These are phyloP conservation scores for Columba guinea DNA, from an alignment of 2,797 vertebrate species.

Conservation along the genomic window DNA sequence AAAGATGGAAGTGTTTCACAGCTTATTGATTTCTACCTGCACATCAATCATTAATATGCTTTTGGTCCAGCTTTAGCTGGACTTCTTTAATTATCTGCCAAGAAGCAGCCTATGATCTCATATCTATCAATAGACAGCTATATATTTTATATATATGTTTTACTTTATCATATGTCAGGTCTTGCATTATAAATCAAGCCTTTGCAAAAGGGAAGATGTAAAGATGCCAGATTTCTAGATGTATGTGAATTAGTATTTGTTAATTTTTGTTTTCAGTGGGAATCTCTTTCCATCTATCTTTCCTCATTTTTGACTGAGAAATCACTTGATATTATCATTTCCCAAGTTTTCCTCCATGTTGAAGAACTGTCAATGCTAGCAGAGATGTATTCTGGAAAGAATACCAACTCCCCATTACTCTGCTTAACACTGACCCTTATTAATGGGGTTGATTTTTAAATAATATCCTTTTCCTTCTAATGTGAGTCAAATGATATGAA, in stretches of 20 bases:
- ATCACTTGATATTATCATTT: neutral
- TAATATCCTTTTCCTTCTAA: neutral
- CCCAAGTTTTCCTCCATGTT: neutral
- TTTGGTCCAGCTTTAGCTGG: neutral
- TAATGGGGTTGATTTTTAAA: neutral
- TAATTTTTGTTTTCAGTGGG: neutral
- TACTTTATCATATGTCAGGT: neutral
- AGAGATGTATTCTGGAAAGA: neutral
- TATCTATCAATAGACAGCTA: neutral
- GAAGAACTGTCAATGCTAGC: neutral
- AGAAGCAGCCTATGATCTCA: slow-evolving; percentile 5
- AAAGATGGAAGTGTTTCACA: slow-evolving; percentile 9
- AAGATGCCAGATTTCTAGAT: neutral
- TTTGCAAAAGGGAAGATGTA: neutral
- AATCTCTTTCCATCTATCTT: neutral
- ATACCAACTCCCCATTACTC: neutral
- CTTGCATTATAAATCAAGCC: neutral
- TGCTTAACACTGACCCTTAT: neutral
- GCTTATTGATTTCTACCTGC: neutral
- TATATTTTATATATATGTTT: neutral
- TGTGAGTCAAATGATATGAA: neutral
- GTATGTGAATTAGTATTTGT: neutral
- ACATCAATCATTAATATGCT: slow-evolving; percentile 15
- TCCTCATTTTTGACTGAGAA: neutral
- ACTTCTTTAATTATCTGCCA: neutral